Evolutionary conservation across 1,140 invertebrate genomes (phyloP).

Genomic region (Drosophila busckii): DNA sequence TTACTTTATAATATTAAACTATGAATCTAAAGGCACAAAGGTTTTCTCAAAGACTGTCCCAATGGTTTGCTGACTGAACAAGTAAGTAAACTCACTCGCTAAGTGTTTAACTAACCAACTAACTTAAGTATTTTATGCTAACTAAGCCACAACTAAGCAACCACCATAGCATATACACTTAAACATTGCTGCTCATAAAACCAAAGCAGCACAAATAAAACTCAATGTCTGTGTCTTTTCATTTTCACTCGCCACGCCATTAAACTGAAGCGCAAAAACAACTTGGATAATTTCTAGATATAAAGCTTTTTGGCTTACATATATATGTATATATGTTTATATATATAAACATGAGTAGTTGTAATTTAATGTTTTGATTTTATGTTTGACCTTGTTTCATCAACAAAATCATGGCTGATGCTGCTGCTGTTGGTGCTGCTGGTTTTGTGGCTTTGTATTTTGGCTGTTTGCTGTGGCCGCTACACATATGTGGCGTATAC

Average conservation of each 20-base stretch:
- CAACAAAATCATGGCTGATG: background rate
- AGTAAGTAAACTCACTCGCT: constrained; percentile 81
- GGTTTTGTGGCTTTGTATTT: constrained; percentile 14
- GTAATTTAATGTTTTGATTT: constrained; percentile 44
- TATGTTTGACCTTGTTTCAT: constrained; percentile 27
- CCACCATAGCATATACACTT: too few relatives aligned
- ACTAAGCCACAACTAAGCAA: too few relatives aligned
- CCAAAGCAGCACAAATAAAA: too few relatives aligned
- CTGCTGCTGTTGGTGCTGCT: constrained; percentile 6
- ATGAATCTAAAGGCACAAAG: constrained; percentile 89
- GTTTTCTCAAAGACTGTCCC: constrained; percentile 95
- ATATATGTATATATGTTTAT: constrained; percentile 1
- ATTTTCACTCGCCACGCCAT: too few relatives aligned
- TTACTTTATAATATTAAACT: constrained; percentile 25
- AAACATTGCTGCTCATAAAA: too few relatives aligned
- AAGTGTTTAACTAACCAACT: too few relatives aligned
- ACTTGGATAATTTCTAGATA: constrained; percentile 6
- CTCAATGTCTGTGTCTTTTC: too few relatives aligned
- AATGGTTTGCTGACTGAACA: constrained; percentile 94
- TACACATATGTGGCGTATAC: background rate
- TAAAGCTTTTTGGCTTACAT: constrained; percentile 7
- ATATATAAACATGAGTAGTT: constrained; percentile 15
- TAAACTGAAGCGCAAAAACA: too few relatives aligned
- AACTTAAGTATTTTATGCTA: too few relatives aligned
- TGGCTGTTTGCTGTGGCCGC: background rate